A percentile compares a stretch with the other conserved stretches of the same genome.
Conservation (phyloP, 2,888 invertebrate genomes). For the Lasioglossum villosulum region DNA sequence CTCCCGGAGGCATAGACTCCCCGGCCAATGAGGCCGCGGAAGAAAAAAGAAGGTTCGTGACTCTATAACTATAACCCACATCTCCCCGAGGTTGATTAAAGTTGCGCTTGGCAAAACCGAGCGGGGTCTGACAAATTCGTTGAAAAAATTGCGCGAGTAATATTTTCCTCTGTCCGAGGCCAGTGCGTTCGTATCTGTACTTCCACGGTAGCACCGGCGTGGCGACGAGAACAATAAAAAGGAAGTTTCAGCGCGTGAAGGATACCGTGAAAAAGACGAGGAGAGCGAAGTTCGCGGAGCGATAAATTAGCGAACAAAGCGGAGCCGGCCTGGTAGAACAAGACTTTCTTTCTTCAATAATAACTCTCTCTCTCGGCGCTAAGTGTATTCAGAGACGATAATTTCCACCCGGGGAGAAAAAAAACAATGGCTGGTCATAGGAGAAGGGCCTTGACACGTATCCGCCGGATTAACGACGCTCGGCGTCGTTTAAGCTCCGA, state of each 20-base stretch:
- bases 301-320: neutral
- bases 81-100: neutral
- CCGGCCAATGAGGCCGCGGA: neutral
- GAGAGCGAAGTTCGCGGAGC: neutral
- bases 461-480: constrained; percentile 59
- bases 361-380: constrained; percentile 28
- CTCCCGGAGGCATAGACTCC: neutral
- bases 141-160: neutral
- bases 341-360: constrained; percentile 2
- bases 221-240: neutral
- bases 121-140: neutral
- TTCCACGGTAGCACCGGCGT: neutral
- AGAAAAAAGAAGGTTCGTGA: neutral
- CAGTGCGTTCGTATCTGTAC: neutral
- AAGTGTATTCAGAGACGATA: constrained; percentile 53
- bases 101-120: neutral
- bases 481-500: constrained; percentile 57
- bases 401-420: constrained; percentile 24
- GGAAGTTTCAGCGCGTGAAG: neutral
- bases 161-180: neutral
- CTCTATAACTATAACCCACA: constrained; percentile 2
- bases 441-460: constrained; percentile 66
- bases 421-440: constrained; percentile 60
- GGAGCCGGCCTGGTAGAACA: neutral
- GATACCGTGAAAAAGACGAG: neutral